Conservation (phyloP, 23 tunicate genomes). For the Phallusia fumigata region DNA sequence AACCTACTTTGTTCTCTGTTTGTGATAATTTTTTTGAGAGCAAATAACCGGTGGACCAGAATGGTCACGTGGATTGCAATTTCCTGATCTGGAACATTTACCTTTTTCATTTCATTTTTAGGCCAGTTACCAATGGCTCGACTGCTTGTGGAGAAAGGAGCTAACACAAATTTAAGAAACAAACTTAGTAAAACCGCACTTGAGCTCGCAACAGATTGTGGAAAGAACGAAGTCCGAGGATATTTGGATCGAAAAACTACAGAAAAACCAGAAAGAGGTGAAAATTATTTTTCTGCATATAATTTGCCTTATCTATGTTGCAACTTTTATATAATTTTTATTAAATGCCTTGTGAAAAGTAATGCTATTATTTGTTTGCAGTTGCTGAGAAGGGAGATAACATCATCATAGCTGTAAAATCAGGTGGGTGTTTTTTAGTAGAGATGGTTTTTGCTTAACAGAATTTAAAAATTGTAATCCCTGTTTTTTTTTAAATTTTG, state of each 20-base stretch:
- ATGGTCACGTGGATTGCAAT: no score
- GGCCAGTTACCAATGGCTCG: conserved; percentile 93
- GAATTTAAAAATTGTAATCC: no score
- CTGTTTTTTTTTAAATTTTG: no score
- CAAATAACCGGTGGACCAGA: no score
- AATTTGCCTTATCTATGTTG: no score
- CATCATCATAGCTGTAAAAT: conserved; percentile 89
- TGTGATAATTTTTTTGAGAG: neutral
- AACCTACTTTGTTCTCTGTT: no score
- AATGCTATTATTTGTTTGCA: conserved; percentile 37
- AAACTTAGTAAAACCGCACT: conserved; percentile 78
- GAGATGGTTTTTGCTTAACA: no score
- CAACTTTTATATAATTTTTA: no score
- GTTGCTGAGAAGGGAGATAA: conserved; percentile 72
- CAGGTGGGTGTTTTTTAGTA: conserved; percentile 20
- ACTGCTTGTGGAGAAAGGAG: conserved; percentile 74
- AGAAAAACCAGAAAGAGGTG: conserved; percentile 79
- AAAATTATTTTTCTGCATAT: neutral
- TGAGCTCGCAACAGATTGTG: conserved; percentile 89
- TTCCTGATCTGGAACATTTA: no score
- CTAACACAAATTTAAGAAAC: conserved; percentile 74
- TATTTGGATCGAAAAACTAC: conserved; percentile 85
- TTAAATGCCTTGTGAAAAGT: no score
- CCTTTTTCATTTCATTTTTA: no score
- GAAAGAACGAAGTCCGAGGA: conserved; percentile 75